phyloP scores from a whole-genome alignment of 1,140 invertebrate species.

The Armadillidium nasatum region DNA sequence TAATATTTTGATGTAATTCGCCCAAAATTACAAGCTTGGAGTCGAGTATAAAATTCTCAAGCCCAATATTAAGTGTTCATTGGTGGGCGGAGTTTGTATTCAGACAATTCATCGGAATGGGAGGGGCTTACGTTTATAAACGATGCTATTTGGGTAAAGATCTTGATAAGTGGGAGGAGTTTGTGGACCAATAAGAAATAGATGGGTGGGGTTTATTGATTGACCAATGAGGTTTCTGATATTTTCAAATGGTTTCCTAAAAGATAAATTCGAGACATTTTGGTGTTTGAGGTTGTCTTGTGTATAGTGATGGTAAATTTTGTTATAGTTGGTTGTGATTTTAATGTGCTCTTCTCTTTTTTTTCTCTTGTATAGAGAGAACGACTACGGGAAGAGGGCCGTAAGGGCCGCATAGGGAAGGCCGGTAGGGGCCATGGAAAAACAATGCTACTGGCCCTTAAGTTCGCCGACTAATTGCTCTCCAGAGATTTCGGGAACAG shows the following conservation, averaged over 20 bases:
- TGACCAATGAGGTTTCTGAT: constrained; percentile 32
- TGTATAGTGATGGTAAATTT: constrained; percentile 40
- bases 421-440: no score
- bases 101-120: no score
- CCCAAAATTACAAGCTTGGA: constrained; percentile 41
- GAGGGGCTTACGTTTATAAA: no score
- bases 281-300: constrained; percentile 41
- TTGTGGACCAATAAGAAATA: constrained; percentile 29
- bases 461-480: no score
- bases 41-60: constrained; percentile 39
- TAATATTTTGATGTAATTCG: constrained; percentile 44
- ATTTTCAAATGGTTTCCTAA: constrained; percentile 39
- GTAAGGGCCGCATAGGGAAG: no score
- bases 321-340: constrained; percentile 43
- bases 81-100: no score
- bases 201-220: constrained; percentile 29
- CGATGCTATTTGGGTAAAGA: constrained; percentile 18
- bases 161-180: constrained; percentile 30
- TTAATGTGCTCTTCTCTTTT: constrained; percentile 30
- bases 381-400: background rate
- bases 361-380: background rate
- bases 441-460: no score
- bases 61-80: no score
- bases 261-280: constrained; percentile 42
- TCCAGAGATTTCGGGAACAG: no score